Evolutionary conservation across 1,140 invertebrate genomes (phyloP).

Genomic region (Orchestia grillus): DNA sequence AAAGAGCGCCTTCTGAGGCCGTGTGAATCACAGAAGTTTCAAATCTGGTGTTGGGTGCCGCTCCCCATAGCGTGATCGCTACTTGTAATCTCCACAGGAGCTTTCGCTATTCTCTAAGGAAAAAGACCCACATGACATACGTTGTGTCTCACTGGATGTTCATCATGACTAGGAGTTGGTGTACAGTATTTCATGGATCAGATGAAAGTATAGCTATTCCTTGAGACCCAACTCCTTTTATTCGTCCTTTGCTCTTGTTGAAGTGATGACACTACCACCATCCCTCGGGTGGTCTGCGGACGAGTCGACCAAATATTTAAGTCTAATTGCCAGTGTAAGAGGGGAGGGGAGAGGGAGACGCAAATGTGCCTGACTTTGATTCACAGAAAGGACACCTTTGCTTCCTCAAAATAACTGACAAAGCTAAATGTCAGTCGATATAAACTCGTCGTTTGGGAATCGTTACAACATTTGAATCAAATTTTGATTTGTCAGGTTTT

Average conservation of each 20-base stretch:
- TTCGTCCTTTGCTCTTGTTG: neutral
- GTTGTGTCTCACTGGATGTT: neutral
- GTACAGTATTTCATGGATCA: constrained; percentile 8
- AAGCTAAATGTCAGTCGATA: too few species aligned
- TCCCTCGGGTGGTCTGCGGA: neutral
- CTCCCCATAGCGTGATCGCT: neutral
- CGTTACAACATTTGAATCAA: too few species aligned
- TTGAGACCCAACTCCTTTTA: neutral
- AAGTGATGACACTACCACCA: neutral
- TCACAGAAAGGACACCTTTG: too few species aligned
- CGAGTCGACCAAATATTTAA: too few species aligned
- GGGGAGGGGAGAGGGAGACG: too few species aligned
- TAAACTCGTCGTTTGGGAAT: too few species aligned
- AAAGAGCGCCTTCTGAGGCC: neutral
- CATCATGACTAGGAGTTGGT: neutral
- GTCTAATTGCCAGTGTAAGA: too few species aligned
- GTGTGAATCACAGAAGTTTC: neutral
- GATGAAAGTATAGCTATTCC: neutral
- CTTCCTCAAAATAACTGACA: too few species aligned
- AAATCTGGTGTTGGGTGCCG: neutral
- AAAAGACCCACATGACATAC: neutral
- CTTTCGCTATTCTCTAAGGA: neutral
- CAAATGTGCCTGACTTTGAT: too few species aligned
- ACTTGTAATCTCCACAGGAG: neutral
- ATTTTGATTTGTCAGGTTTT: too few species aligned